These are phyloP conservation scores for Chrysochloris asiatica DNA, from an alignment of 2,113 vertebrate species.

Conservation along the genomic window DNA sequence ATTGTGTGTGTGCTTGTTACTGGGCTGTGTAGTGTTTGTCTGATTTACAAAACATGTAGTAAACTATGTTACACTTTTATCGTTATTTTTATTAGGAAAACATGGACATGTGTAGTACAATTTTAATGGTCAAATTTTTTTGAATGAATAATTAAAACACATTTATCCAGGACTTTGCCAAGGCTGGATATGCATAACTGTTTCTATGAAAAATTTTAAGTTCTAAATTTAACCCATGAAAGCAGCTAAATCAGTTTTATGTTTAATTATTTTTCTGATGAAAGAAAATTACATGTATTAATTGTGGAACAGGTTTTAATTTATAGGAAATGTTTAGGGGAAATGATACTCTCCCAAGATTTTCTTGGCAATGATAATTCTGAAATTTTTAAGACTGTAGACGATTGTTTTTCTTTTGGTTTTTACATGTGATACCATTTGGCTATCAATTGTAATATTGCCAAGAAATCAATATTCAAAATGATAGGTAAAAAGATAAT, in stretches of 20 bases:
- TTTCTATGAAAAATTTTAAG: slow-evolving; percentile 8
- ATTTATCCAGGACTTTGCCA: not conserved
- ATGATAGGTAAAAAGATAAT: not conserved
- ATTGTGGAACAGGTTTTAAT: not conserved
- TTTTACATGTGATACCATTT: not conserved
- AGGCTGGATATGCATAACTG: not conserved
- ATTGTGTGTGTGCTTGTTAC: not conserved
- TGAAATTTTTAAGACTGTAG: not conserved
- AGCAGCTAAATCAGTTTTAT: not conserved
- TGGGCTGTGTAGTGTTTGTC: not conserved
- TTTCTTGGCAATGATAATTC: not conserved
- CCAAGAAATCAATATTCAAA: not conserved
- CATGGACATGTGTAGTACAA: not conserved
- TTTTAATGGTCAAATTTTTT: not conserved
- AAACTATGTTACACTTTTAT: not conserved
- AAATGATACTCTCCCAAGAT: not conserved
- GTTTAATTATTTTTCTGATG: slow-evolving; percentile 2
- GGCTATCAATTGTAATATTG: not conserved
- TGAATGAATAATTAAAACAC: not conserved
- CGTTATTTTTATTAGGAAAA: slow-evolving; percentile 36
- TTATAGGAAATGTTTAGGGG: not conserved
- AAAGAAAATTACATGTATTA: not conserved
- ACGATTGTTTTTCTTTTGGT: not conserved
- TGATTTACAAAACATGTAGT: not conserved
- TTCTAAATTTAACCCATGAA: not conserved